phyloP scores from a whole-genome alignment of 2,113 vertebrate species.

The Vanacampus margaritifer region DNA sequence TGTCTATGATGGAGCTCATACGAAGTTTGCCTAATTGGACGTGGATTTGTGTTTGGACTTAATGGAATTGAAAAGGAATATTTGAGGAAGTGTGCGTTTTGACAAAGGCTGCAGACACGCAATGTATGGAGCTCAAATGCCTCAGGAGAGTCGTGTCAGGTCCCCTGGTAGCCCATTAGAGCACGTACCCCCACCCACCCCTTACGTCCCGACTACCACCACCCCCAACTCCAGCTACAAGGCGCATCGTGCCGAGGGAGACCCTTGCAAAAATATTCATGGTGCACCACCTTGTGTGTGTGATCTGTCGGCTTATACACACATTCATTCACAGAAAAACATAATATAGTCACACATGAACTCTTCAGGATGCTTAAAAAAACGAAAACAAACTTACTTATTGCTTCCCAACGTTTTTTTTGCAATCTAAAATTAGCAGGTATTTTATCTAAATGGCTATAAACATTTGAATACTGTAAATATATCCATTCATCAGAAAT shows the following conservation, averaged over 20 bases:
- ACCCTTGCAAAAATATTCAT: constrained; percentile 66
- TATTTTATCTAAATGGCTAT: no score
- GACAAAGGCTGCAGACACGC: constrained; percentile 62
- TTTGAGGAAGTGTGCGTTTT: constrained; percentile 68
- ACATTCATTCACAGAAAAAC: background rate
- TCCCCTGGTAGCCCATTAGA: constrained; percentile 74
- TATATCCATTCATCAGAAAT: no score
- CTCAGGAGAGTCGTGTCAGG: constrained; percentile 55
- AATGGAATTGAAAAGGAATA: constrained; percentile 77
- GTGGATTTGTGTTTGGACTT: constrained; percentile 64
- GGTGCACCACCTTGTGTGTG: constrained; percentile 34
- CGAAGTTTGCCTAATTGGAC: constrained; percentile 68
- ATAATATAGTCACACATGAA: background rate
- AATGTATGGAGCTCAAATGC: constrained; percentile 54
- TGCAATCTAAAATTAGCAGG: no score
- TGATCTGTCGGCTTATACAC: constrained; percentile 40
- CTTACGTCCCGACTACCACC: constrained; percentile 21
- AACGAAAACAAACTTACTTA: background rate
- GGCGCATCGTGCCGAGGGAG: constrained; percentile 44
- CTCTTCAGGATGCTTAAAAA: background rate
- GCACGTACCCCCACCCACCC: constrained; percentile 33
- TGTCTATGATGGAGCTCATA: constrained; percentile 27
- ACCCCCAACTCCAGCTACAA: constrained; percentile 41
- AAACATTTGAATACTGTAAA: no score
- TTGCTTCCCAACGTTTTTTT: background rate